Conservation (phyloP, 2,113 vertebrate genomes). For the Calyptommatus sinebrachiatus region DNA sequence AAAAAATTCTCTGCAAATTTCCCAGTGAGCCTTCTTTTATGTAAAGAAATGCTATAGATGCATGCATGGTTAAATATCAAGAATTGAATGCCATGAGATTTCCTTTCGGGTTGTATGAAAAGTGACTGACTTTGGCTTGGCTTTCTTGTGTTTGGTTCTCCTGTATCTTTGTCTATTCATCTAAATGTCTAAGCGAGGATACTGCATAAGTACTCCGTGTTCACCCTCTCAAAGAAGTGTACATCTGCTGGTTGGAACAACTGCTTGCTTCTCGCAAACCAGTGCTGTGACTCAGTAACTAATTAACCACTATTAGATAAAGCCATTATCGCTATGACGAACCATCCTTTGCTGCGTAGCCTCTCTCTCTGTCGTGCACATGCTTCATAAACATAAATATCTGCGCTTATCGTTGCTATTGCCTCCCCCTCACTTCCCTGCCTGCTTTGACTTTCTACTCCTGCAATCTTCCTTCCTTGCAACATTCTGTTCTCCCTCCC, state of each 20-base stretch:
- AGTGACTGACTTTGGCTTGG: neutral
- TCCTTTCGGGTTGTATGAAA: no score
- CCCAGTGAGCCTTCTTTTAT: no score
- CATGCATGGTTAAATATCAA: neutral
- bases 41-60: neutral
- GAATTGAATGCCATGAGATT: no score
- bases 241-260: slow-evolving; percentile 51
- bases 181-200: slow-evolving; percentile 13
- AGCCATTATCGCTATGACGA: slow-evolving; percentile 38
- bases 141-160: neutral
- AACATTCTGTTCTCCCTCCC: neutral
- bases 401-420: neutral
- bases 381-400: neutral
- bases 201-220: slow-evolving; percentile 8
- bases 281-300: slow-evolving; percentile 45
- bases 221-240: slow-evolving; percentile 28
- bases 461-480: neutral
- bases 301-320: slow-evolving; percentile 61
- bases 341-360: slow-evolving; percentile 17
- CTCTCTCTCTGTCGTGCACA: neutral
- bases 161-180: rapidly evolving
- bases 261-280: slow-evolving; percentile 30
- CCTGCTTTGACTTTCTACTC: neutral
- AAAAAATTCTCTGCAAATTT: neutral
- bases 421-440: no score